Evolutionary conservation across 2,888 invertebrate species (phyloP).

Genomic region (Himalopsyche kuldschensis): DNA sequence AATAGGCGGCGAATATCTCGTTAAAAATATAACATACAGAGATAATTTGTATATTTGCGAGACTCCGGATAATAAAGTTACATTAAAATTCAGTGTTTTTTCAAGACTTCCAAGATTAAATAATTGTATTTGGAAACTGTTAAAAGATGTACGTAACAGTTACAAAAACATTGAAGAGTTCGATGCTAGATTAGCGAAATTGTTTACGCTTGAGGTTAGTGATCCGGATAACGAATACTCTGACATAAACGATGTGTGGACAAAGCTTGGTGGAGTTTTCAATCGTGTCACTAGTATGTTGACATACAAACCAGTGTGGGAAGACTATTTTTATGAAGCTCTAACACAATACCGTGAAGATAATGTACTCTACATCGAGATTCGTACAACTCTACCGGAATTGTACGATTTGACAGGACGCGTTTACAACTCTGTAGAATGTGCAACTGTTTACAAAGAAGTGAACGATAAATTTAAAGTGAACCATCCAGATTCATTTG

Average conservation of each 20-base stretch:
- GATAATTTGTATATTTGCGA: neutral
- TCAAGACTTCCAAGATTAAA: too few species aligned
- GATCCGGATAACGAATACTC: conserved; percentile 56
- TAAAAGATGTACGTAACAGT: conserved; percentile 44
- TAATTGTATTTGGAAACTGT: neutral
- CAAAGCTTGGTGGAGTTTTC: conserved; percentile 61
- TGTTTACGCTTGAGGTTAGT: conserved; percentile 60
- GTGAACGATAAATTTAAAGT: conserved; percentile 60
- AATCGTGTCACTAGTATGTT: conserved; percentile 57
- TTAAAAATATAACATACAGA: conserved; percentile 63
- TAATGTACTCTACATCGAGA: conserved; percentile 71
- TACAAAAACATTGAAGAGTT: conserved; percentile 53
- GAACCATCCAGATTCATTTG: conserved; percentile 67
- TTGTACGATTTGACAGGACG: conserved; percentile 70
- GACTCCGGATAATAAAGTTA: neutral
- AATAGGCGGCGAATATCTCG: conserved; percentile 62
- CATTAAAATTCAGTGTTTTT: conserved; percentile 42
- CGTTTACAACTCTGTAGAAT: conserved; percentile 55
- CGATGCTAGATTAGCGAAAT: conserved; percentile 56
- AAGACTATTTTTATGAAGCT: conserved; percentile 66
- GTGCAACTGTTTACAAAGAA: conserved; percentile 62
- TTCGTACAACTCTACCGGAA: conserved; percentile 64
- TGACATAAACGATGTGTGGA: conserved; percentile 63
- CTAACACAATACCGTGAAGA: conserved; percentile 65
- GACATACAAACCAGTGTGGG: conserved; percentile 66